Evolutionary conservation across 2,888 invertebrate genomes (phyloP), one percentile per base, ranked within the genome.

Genomic region (Chorisops tibialis): DNA sequence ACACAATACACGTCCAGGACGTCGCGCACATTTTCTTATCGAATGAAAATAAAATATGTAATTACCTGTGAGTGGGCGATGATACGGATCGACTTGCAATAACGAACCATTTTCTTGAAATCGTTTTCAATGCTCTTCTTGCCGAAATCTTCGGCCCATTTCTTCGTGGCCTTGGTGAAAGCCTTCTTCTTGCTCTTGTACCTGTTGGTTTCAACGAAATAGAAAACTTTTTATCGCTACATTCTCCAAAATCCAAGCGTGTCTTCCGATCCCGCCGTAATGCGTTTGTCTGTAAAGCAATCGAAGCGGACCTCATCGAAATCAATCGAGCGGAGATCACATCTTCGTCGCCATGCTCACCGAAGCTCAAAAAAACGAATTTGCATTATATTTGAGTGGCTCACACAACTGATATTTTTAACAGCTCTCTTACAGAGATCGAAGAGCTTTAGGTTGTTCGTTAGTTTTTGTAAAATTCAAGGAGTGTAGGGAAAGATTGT

Each of bases 121-220:
- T 99, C 96, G 70, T 91, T 89, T 72, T 97, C 96, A 79, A 99
- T 97, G 68, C 94, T 92, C 81, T 96, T 94, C 79, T 93, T 92
- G 63, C 99, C 99, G 70, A 92, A 85, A 73, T 94, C 93, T 83
- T 98, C 98, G 72, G 92, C 90, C 98, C 99, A 99, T 80, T 98
- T 99, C 83, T 97, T 97, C 77, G 93, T 90, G 66, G 94, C 87
- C 82, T 98, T 98, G 69, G 95, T 93, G 82, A 98, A 99, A 68
- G 99, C 99, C 94, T 97, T 98, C 93, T 97, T 99, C 89, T 99
- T 96, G 81, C 95, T 94, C 82, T 95, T 93, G 84, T 96, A 97
- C 99, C 99, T 99, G 47, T 14, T 18, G 39, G 14, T 62, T 65
- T 65, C 59, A 62, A 58, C 39, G 39, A 65, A 49, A 79, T 47